Evolutionary conservation across 2,113 vertebrate genomes (phyloP).

Genomic region (Silurus glanis): DNA sequence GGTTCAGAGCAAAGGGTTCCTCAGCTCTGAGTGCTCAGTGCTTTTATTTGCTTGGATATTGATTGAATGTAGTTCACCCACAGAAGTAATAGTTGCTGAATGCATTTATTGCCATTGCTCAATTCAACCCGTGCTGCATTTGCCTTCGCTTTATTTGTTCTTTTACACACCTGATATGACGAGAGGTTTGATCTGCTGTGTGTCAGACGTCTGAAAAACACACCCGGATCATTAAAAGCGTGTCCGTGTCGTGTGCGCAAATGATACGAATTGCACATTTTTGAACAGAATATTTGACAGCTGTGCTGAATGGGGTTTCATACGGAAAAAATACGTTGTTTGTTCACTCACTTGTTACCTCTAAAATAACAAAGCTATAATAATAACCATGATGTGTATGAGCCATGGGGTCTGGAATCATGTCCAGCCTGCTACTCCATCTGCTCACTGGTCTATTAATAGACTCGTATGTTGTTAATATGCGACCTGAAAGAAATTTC

Average conservation of each 20-base stretch:
- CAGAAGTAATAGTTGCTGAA: constrained; percentile 78
- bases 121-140: constrained; percentile 58
- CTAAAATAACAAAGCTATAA: neutral
- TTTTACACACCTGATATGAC: constrained; percentile 34
- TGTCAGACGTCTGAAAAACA: neutral
- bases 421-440: neutral
- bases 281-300: neutral
- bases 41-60: constrained; percentile 75
- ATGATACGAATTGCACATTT: constrained; percentile 12
- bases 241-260: neutral
- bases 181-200: constrained; percentile 18
- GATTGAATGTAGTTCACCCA: constrained; percentile 72
- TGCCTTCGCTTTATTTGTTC: constrained; percentile 18
- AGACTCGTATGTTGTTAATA: neutral
- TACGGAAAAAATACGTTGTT: neutral
- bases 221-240: constrained; percentile 12
- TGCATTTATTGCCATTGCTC: constrained; percentile 72
- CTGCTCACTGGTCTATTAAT: constrained; percentile 1
- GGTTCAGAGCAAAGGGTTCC: constrained; percentile 59
- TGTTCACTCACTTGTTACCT: neutral
- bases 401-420: neutral
- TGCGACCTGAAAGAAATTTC: neutral
- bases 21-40: constrained; percentile 66
- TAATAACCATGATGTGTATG: constrained; percentile 10
- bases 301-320: neutral